Base-by-base conservation (phyloP, 2,888 invertebrate species). In the Acanthosepion pharaonis region DNA sequence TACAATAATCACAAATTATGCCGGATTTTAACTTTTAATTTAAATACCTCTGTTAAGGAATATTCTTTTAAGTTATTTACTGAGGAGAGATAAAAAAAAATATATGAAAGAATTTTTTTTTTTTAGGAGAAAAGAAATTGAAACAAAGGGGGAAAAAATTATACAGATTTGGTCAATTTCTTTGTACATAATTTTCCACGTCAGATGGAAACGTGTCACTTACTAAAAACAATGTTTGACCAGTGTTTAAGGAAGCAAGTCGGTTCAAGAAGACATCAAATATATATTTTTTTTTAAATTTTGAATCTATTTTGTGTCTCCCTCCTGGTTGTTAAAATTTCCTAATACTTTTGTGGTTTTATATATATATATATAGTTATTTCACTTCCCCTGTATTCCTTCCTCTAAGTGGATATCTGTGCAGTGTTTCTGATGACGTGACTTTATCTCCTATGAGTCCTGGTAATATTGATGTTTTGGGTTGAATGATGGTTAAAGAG, bases 181-280 rank as follows among this genome's bases (percentile, higher is more conserved):
- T 59, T 20, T 59, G 59, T 59, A 33, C n/a, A 78, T 11, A n/a
- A 78, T 33, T n/a, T n/a, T 78, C 78, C 78, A n/a, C 78, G 15
- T 78, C 78, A 78, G n/a, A n/a, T n/a, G 78, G 78, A 78, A 78
- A 78, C 78, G 78, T 78, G 78, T 78, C 78, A 78, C 78, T 78
- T 78, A 78, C 78, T 78, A 78, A 78, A 78, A 78, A 78, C 78
- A 78, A 78, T 78, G n/a, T 78, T 78, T 78, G 78, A 78, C 78
- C 78, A 11, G 78, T 78, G 78, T 78, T 78, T 78, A 78, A 78
- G 78, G 11, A 78, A 78, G 78, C n/a, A 78, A n/a, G 78, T 78
- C n/a, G 78, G 78, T 78, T 78, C 78, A 78, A 78, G 78, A 78
- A n/a, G 78, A 78, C 78, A n/a, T 15, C 33, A n/a, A n/a, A n/a